phyloP scores from a whole-genome alignment of 2,797 vertebrate species.

The Ctenopoma multispine region DNA sequence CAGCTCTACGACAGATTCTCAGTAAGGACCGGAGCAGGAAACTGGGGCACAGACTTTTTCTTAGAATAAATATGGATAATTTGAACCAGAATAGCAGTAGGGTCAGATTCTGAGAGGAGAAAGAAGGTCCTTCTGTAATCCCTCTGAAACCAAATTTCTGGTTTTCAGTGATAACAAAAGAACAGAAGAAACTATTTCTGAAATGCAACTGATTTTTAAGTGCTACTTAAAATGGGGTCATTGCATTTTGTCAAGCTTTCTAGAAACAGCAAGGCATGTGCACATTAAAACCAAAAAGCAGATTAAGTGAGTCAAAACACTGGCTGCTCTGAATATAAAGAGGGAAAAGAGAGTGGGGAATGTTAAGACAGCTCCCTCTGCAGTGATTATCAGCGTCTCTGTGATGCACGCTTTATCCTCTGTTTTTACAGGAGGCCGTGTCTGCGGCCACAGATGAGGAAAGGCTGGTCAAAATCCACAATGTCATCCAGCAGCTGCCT shows the following conservation, averaged over 20 bases:
- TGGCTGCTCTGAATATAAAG: conserved; percentile 49
- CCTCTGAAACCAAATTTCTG: background rate
- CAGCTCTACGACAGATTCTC: conserved; percentile 98
- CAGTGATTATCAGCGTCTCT: conserved; percentile 44
- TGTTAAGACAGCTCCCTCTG: conserved; percentile 45
- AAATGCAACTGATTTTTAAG: conserved; percentile 30
- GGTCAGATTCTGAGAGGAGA: conserved; percentile 2
- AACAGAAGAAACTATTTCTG: conserved; percentile 22
- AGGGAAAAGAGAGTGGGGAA: conserved; percentile 10
- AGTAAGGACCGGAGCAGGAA: conserved; percentile 82
- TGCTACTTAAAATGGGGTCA: conserved; percentile 56
- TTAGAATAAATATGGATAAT: conserved; percentile 14
- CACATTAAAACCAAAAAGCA: conserved; percentile 45
- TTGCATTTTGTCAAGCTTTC: conserved; percentile 49
- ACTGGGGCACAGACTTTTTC: conserved; percentile 2
- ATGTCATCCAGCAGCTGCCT: conserved; percentile 97
- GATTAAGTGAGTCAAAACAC: conserved; percentile 58
- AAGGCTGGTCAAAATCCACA: conserved; percentile 96
- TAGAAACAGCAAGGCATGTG: conserved; percentile 48
- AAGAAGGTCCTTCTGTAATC: conserved; percentile 12
- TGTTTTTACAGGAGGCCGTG: conserved; percentile 90
- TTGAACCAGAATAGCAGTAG: background rate
- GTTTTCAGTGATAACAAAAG: conserved; percentile 36
- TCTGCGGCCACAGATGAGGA: conserved; percentile 97
- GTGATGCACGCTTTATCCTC: conserved; percentile 46